Conservation (phyloP, 2,797 vertebrate species). For the Periophthalmus magnuspinnatus region DNA sequence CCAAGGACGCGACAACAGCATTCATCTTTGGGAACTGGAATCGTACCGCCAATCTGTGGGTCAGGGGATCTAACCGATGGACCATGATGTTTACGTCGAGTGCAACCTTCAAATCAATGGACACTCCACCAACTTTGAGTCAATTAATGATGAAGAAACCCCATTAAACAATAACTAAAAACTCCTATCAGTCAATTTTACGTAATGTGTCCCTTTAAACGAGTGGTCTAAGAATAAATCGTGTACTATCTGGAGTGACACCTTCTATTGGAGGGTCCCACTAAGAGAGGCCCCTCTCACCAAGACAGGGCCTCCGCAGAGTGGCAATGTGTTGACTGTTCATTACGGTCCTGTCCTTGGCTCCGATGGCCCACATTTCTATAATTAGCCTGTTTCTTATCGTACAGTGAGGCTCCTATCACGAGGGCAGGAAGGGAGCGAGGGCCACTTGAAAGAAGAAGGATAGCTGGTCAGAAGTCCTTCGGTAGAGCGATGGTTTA, state of each 20-base stretch:
- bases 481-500: neutral
- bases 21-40: too few species aligned
- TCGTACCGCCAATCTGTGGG: too few species aligned
- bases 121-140: too few species aligned
- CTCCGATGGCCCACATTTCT: slow-evolving; percentile 6
- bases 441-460: slow-evolving; percentile 2
- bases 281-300: neutral
- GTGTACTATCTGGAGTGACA: neutral
- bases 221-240: neutral
- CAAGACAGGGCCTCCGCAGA: neutral
- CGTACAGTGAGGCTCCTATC: slow-evolving; percentile 9
- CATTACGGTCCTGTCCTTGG: slow-evolving; percentile 6
- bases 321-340: neutral
- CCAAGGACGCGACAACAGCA: too few species aligned
- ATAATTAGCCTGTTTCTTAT: slow-evolving; percentile 5
- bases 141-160: too few species aligned
- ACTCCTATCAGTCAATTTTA: too few species aligned
- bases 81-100: too few species aligned
- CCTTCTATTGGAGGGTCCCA: neutral
- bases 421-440: slow-evolving; percentile 3
- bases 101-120: too few species aligned
- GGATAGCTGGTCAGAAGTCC: neutral
- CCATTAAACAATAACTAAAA: too few species aligned
- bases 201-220: too few species aligned
- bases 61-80: too few species aligned